phyloP scores from a whole-genome alignment of 2,888 invertebrate genomes.

The Bimastos eiseni region DNA sequence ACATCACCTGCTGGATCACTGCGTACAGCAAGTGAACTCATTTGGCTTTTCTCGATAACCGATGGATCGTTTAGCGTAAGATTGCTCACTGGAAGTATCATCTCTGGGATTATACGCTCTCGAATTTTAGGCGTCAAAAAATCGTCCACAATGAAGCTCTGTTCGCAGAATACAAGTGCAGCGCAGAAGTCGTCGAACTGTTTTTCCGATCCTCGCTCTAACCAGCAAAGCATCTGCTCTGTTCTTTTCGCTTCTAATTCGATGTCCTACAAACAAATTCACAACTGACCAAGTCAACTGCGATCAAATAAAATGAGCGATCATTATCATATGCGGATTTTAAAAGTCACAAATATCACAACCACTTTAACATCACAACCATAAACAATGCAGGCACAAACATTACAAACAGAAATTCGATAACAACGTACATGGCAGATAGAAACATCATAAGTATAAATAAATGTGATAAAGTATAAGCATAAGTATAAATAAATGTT shows the following conservation, averaged over 20 bases:
- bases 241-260: neutral
- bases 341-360: too few species aligned
- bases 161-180: neutral
- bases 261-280: neutral
- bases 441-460: too few species aligned
- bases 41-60: neutral
- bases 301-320: neutral
- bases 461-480: too few species aligned
- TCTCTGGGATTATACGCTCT: neutral
- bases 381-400: too few species aligned
- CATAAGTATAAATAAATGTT: too few species aligned
- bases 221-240: neutral
- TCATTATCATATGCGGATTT: too few species aligned
- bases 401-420: too few species aligned
- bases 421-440: too few species aligned
- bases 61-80: too few species aligned
- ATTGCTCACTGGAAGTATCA: too few species aligned
- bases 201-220: neutral
- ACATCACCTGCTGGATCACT: neutral
- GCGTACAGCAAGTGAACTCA: neutral
- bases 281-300: neutral
- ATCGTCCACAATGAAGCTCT: neutral
- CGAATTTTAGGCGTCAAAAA: neutral
- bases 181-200: neutral
- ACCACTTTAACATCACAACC: too few species aligned